Conservation (phyloP, 2,113 vertebrate species). For the Triplophysa dalaica region DNA sequence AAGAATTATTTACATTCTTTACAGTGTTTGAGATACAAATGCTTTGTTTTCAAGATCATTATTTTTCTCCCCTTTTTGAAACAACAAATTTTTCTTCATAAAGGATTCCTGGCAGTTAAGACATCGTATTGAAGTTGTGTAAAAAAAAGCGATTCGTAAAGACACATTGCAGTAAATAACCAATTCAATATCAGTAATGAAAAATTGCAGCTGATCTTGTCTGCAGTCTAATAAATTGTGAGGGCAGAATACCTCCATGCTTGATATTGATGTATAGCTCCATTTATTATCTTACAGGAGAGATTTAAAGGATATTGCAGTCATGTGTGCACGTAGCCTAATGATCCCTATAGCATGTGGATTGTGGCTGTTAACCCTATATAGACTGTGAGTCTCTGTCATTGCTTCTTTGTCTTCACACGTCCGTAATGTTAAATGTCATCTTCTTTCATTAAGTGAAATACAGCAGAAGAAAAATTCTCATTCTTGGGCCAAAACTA, state of each 20-base stretch:
- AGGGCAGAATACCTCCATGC: conserved; percentile 3
- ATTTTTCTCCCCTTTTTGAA: no score
- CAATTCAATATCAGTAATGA: conserved; percentile 1
- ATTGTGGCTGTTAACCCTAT: neutral
- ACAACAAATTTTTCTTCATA: neutral
- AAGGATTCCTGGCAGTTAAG: no score
- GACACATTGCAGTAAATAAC: neutral
- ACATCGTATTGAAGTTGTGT: no score
- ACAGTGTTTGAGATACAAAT: no score
- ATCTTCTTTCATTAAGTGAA: neutral
- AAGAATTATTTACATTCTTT: no score
- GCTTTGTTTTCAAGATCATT: no score
- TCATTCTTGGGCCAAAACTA: conserved; percentile 7
- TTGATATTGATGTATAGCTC: neutral
- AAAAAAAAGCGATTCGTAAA: neutral
- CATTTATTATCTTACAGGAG: conserved; percentile 15
- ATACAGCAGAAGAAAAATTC: neutral
- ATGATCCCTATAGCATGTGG: neutral
- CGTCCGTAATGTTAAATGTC: neutral
- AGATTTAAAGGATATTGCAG: conserved; percentile 31
- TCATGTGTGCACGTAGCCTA: neutral
- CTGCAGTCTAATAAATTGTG: conserved; percentile 11
- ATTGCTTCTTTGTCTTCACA: neutral
- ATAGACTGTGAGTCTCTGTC: neutral
- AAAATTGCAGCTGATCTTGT: conserved; percentile 23